phyloP scores from a whole-genome alignment of 23 tunicate species.

The Oikopleura albicans region DNA sequence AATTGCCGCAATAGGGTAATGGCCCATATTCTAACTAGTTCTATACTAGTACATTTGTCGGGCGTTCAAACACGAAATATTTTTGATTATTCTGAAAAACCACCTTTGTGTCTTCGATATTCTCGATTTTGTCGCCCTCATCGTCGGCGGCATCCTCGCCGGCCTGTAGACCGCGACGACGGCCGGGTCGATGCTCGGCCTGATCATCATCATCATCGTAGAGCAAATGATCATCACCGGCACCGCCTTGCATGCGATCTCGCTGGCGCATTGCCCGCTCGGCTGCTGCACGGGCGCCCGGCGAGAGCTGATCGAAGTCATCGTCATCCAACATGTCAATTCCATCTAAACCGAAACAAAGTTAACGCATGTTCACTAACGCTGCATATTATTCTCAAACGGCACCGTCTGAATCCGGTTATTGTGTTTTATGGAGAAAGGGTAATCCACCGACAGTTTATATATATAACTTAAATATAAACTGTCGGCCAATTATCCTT shows the following conservation, averaged over 20 bases:
- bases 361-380: not conserved
- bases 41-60: too few species aligned
- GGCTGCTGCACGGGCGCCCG: constrained; percentile 79
- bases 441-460: too few species aligned
- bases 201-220: constrained; percentile 21
- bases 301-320: constrained; percentile 75
- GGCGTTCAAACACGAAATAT: too few species aligned
- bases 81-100: too few species aligned
- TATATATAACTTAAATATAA: too few species aligned
- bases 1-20: too few species aligned
- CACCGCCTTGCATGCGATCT: not conserved
- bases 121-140: constrained; percentile 55
- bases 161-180: not conserved
- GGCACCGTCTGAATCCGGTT: too few species aligned
- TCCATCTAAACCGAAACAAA: not conserved
- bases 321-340: constrained; percentile 45
- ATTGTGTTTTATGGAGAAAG: too few species aligned
- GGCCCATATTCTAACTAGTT: too few species aligned
- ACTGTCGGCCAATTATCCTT: too few species aligned
- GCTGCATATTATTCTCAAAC: too few species aligned
- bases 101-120: constrained; percentile 80
- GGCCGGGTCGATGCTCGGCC: constrained; percentile 18
- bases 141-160: not conserved
- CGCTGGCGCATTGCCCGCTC: constrained; percentile 30
- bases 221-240: not conserved